phyloP scores from a whole-genome alignment of 2,797 vertebrate species.

The Tiaroga cobitis region DNA sequence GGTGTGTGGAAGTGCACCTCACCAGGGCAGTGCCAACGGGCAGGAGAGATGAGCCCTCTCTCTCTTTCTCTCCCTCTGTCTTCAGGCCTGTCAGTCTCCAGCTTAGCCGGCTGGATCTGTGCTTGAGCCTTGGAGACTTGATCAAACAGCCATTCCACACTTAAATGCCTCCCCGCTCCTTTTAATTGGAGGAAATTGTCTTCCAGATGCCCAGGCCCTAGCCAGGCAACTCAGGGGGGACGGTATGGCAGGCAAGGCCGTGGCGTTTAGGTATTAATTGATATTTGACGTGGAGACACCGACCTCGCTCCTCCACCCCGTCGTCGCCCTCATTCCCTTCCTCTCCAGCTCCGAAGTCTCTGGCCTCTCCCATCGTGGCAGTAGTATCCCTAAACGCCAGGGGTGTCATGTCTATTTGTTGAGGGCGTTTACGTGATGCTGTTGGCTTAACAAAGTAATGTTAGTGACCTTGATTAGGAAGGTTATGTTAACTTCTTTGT shows the following conservation, averaged over 20 bases:
- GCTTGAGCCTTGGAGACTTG: slow-evolving; percentile 63
- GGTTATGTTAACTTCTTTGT: slow-evolving; percentile 69
- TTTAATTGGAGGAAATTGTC: slow-evolving; percentile 80
- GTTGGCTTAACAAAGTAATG: slow-evolving; percentile 64
- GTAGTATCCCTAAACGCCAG: slow-evolving; percentile 47
- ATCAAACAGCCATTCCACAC: slow-evolving; percentile 70
- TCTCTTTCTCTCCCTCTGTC: slow-evolving; percentile 51
- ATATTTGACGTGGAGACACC: slow-evolving; percentile 75
- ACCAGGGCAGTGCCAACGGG: slow-evolving; percentile 42
- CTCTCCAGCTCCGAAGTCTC: slow-evolving; percentile 47
- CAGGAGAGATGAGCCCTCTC: slow-evolving; percentile 25
- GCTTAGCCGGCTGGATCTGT: slow-evolving; percentile 74
- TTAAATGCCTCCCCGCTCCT: slow-evolving; percentile 72
- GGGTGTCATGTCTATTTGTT: slow-evolving; percentile 48
- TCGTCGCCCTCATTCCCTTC: slow-evolving; percentile 7
- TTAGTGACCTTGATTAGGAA: slow-evolving; percentile 74
- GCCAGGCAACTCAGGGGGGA: slow-evolving; percentile 58
- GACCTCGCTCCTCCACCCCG: slow-evolving; percentile 19
- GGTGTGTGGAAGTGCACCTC: slow-evolving; percentile 44
- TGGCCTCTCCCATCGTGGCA: slow-evolving; percentile 62
- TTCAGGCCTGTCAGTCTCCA: slow-evolving; percentile 66
- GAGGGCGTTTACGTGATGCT: slow-evolving; percentile 33
- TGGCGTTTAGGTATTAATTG: slow-evolving; percentile 77
- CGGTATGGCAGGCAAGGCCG: slow-evolving; percentile 56
- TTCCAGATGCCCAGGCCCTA: slow-evolving; percentile 75